Evolutionary conservation across 2,888 invertebrate genomes (phyloP).

Genomic region (Tanytarsus gracilentus): DNA sequence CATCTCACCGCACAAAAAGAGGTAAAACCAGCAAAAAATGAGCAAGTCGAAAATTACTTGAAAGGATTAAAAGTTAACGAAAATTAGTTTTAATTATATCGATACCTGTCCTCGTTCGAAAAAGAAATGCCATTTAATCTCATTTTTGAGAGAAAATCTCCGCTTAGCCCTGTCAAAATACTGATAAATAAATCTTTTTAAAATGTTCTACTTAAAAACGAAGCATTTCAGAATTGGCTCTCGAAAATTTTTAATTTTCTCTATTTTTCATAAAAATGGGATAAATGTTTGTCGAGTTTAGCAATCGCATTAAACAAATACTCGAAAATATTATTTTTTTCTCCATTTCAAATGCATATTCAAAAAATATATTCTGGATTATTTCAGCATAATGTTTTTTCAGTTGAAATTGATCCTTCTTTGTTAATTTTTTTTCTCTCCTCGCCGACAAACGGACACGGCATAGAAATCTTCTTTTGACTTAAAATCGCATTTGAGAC

Average conservation of each 20-base stretch:
- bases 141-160: constrained; percentile 14
- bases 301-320: constrained; percentile 24
- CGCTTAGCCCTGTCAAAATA: constrained; percentile 24
- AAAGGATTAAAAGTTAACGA: not conserved
- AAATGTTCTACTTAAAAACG: constrained; percentile 16
- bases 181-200: constrained; percentile 17
- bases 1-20: no score
- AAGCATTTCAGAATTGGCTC: not conserved
- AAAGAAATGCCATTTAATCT: not conserved
- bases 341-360: not conserved
- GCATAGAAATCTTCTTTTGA: not conserved
- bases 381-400: constrained; percentile 21
- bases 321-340: not conserved
- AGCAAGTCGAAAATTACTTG: constrained; percentile 8
- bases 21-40: not conserved
- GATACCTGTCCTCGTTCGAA: not conserved
- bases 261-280: not conserved
- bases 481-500: constrained; percentile 25
- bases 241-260: not conserved
- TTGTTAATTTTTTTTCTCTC: not conserved
- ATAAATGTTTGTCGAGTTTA: not conserved
- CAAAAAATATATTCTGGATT: constrained; percentile 7
- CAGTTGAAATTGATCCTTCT: constrained; percentile 18
- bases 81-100: constrained; percentile 11
- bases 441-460: constrained; percentile 12